Base-by-base conservation (phyloP, 2,797 vertebrate species). In the Octomys mimax region DNA sequence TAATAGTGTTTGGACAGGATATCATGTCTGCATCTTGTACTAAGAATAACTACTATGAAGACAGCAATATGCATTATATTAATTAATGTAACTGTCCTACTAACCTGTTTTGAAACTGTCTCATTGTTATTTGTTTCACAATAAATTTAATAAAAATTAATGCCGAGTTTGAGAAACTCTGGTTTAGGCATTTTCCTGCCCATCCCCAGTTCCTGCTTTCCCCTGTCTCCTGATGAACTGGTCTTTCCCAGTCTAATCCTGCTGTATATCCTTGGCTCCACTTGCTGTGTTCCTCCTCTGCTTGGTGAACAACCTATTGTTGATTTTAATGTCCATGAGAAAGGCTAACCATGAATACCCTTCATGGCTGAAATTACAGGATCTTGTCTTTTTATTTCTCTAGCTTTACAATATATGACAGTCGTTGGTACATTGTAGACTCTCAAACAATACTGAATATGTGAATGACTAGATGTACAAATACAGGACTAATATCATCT, bases 391-490 rank as follows among this genome's bases (percentile, higher is more conserved):
- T 79, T 31, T 81, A 61, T 26, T 54, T 21, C 21, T 52, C 10
- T 64, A 82, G 62, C 16, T 59, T 94, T 21, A 70, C 39, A 68
- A 85, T 42, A 6, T 52, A 52, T 3, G 28, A 36, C 13, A 42
- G 31, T 79, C 57, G 46, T 62, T 75, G 87, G 31, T 31, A 77
- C 71, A 52, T 24, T 36, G 33, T 36, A 90, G 54, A 66, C 22
- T 52, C 6, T n/a, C 39, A 87, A 91, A n/a, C 61, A 84, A 52
- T 57, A 52, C 26, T 81, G 28, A 46, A 68, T 89, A n/a, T 61
- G 7, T 82, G n/a, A 95, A 57, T 92, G 42, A 31, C 77, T 89
- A 42, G 36, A 59, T 83, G 3, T 66, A 81, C 33, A 85, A 94
- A 70, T 79, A 90, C 62, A 46, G 13, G 22, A 36, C 68, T 42